Conservation (phyloP, 2,113 vertebrate genomes). For the Poeciliopsis retropinna region DNA sequence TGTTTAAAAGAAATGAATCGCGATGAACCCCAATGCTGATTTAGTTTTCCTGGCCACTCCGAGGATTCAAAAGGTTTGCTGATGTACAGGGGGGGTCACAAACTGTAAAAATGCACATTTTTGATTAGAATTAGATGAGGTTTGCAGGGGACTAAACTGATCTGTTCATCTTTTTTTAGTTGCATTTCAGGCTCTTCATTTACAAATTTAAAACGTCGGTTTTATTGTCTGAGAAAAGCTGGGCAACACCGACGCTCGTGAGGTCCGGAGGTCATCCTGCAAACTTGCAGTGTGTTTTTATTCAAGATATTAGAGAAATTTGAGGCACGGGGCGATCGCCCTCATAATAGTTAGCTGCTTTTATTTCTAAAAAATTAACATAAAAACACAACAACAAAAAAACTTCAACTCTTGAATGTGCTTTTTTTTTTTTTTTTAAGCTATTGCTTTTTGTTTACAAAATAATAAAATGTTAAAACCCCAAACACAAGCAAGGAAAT, state of each 20-base stretch:
- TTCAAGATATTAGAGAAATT: constrained; percentile 26
- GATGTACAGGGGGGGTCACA: neutral
- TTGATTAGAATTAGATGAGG: neutral
- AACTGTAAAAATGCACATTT: neutral
- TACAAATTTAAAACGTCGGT: neutral
- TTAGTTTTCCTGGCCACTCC: neutral
- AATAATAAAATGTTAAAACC: neutral
- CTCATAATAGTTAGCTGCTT: neutral
- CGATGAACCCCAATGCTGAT: neutral
- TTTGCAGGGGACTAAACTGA: neutral
- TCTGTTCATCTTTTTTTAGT: neutral
- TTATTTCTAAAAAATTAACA: neutral
- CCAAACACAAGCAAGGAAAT: neutral
- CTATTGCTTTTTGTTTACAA: neutral
- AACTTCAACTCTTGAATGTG: too few species aligned
- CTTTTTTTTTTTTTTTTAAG: too few species aligned
- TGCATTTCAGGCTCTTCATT: neutral
- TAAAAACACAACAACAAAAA: too few species aligned
- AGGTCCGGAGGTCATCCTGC: constrained; percentile 1
- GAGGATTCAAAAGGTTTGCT: neutral
- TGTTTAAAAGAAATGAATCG: neutral
- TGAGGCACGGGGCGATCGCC: constrained; percentile 19
- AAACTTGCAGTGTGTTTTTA: constrained; percentile 7
- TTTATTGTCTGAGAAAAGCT: neutral
- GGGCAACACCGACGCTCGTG: neutral